Evolutionary conservation across 1,140 invertebrate genomes (phyloP).

Genomic region (Hydropsyche tenuis): DNA sequence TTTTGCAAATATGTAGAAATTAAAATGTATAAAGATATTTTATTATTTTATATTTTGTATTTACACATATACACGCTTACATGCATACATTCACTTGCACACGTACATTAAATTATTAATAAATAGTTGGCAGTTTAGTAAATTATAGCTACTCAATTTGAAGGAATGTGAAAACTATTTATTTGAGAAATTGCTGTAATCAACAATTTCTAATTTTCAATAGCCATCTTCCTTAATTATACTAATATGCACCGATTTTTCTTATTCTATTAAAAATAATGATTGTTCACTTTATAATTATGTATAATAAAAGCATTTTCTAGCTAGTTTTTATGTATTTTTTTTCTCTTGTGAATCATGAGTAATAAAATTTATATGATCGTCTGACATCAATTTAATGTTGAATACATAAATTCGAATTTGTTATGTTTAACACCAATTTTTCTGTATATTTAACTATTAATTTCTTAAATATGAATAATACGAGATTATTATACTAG

Average conservation of each 20-base stretch:
- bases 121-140: background rate
- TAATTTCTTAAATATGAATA: conserved; percentile 4
- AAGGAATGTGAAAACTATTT: no score
- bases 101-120: background rate
- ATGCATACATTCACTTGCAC: no score
- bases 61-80: no score
- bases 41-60: no score
- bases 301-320: background rate
- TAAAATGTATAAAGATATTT: no score
- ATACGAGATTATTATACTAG: background rate
- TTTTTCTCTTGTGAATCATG: no score
- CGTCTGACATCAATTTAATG: no score
- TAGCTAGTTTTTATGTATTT: background rate
- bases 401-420: background rate
- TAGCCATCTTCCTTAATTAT: background rate
- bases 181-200: no score
- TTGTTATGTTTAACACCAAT: conserved; percentile 4
- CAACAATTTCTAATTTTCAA: background rate
- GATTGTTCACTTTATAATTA: conserved; percentile 17
- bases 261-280: conserved; percentile 14
- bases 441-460: background rate
- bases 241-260: conserved; percentile 17
- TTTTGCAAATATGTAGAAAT: no score
- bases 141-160: background rate
- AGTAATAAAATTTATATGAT: no score